Percentiles rank a stretch among this genome's conserved stretches.
Evolutionary conservation across 2,888 invertebrate genomes (phyloP).

Genomic region (Metacarcinus magister): DNA sequence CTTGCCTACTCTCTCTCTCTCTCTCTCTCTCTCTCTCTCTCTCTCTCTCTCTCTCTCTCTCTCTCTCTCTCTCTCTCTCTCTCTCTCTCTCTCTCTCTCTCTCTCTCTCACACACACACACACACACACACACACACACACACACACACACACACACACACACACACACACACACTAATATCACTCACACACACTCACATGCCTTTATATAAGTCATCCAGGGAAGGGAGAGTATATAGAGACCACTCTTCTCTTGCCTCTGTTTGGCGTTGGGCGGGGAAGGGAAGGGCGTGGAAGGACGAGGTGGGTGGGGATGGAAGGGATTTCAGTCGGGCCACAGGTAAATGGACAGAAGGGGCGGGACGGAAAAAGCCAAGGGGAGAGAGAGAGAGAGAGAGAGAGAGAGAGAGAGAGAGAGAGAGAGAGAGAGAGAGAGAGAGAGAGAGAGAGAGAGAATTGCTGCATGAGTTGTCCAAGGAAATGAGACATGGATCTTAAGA

Average conservation of each 20-base stretch:
- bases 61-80: neutral
- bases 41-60: neutral
- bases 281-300: neutral
- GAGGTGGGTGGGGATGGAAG: neutral
- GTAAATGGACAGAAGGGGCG: neutral
- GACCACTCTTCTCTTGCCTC: constrained; percentile 31
- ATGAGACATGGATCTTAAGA: neutral
- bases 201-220: constrained; percentile 7
- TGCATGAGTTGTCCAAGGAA: neutral
- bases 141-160: neutral
- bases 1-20: neutral
- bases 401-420: neutral
- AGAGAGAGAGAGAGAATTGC: neutral
- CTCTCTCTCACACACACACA: neutral
- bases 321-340: neutral
- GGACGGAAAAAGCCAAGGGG: neutral
- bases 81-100: neutral
- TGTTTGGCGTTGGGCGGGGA: constrained; percentile 36
- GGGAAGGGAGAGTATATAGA: neutral
- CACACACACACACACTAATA: constrained; percentile 34
- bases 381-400: neutral
- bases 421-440: neutral
- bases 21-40: constrained; percentile 7
- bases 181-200: too few species aligned
- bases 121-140: neutral